Evolutionary conservation across 2,888 invertebrate genomes (phyloP).

Genomic region (Nineta flava): DNA sequence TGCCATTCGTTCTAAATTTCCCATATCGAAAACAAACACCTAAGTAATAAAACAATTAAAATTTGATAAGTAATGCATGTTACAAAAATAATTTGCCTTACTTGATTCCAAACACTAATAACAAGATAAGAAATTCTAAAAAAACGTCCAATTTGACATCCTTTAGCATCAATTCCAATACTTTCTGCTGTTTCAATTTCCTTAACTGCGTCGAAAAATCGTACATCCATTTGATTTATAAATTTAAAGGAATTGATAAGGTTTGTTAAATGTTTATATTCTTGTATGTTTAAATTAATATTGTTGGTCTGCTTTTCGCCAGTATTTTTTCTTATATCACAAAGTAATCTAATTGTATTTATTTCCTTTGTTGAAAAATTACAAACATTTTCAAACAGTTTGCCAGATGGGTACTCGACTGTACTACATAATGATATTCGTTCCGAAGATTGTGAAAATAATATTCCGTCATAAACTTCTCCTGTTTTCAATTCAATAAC

Average conservation of each 20-base stretch:
- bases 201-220: neutral
- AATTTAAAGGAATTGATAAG: neutral
- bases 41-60: neutral
- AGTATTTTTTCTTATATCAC: neutral
- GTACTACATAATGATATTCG: neutral
- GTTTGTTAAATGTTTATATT: constrained; percentile 1
- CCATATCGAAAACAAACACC: neutral
- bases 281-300: neutral
- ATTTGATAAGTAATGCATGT: neutral
- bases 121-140: neutral
- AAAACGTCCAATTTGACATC: neutral
- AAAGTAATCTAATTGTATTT: neutral
- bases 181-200: neutral
- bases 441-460: neutral
- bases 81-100: neutral
- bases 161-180: constrained; percentile 1
- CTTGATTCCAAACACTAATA: neutral
- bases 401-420: neutral
- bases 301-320: neutral
- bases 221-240: neutral
- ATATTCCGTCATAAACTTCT: neutral
- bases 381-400: neutral
- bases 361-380: neutral
- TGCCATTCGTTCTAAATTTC: neutral
- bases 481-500: neutral